Conservation (phyloP, 2,888 invertebrate species). For the Lochmaea crataegi region DNA sequence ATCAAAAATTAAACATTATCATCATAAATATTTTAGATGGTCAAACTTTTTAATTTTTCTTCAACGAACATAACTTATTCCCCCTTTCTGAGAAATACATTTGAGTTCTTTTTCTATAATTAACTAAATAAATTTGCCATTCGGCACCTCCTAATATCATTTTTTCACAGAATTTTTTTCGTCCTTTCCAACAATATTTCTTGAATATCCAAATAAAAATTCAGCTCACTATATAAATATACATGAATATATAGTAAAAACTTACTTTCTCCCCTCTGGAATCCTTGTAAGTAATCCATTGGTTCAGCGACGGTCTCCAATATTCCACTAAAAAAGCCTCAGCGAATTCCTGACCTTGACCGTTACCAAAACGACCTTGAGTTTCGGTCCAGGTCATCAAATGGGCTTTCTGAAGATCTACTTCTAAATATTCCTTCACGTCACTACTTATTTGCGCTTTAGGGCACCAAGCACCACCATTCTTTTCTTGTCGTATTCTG, state of each 20-base stretch:
- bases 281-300: slow-evolving; percentile 85
- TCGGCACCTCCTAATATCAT: no score
- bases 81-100: no score
- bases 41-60: no score
- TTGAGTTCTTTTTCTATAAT: no score
- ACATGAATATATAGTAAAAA: slow-evolving; percentile 7
- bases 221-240: not conserved
- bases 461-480: slow-evolving; percentile 95
- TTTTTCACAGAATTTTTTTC: no score
- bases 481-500: slow-evolving; percentile 87
- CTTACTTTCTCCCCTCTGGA: slow-evolving; percentile 81
- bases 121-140: no score
- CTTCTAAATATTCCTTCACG: slow-evolving; percentile 85
- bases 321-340: slow-evolving; percentile 87
- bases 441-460: slow-evolving; percentile 80
- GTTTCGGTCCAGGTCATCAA: slow-evolving; percentile 88
- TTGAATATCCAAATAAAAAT: not conserved
- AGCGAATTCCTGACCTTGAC: slow-evolving; percentile 89
- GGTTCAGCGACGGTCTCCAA: slow-evolving; percentile 75
- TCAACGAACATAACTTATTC: no score
- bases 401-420: slow-evolving; percentile 79
- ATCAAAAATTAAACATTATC: no score
- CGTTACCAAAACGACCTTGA: slow-evolving; percentile 92
- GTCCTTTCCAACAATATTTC: no score
- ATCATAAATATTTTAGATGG: no score